Percentiles rank a stretch among this genome's conserved stretches.
Evolutionary conservation across 1,140 invertebrate genomes (phyloP).

Genomic region (Tetramorium alpestre): DNA sequence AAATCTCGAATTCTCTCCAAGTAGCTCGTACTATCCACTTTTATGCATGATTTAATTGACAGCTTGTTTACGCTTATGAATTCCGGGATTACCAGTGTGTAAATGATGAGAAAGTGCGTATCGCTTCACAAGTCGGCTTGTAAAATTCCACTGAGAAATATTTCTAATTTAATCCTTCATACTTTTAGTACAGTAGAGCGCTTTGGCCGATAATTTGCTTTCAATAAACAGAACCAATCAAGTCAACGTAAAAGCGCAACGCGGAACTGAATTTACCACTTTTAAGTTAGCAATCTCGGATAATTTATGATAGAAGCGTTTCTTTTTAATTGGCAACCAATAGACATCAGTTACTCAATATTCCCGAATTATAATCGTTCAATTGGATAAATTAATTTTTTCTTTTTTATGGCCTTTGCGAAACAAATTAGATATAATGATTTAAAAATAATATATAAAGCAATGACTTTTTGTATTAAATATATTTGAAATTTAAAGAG

Average conservation of each 20-base stretch:
- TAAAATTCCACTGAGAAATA: slow-evolving; percentile 17
- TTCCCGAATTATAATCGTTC: background rate
- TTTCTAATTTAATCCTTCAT: slow-evolving; percentile 10
- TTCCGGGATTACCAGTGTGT: slow-evolving; percentile 27
- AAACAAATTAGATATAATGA: background rate
- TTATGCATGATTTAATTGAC: slow-evolving; percentile 37
- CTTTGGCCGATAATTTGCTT: background rate
- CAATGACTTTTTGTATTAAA: background rate
- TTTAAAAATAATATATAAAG: background rate
- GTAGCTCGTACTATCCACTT: background rate
- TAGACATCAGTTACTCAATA: background rate
- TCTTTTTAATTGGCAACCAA: background rate
- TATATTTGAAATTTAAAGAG: background rate
- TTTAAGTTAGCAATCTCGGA: slow-evolving; percentile 3
- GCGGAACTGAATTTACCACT: slow-evolving; percentile 8
- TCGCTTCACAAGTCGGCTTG: background rate
- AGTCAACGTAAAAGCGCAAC: background rate
- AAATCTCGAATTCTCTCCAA: slow-evolving; percentile 13
- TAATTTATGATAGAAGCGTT: background rate
- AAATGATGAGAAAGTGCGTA: slow-evolving; percentile 50
- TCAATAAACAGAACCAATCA: slow-evolving; percentile 11
- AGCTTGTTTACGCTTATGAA: slow-evolving; percentile 24
- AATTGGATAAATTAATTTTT: background rate
- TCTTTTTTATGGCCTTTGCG: background rate
- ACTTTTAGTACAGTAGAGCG: background rate